Conservation (phyloP, 2,113 vertebrate genomes). For the Nerophis ophidion region DNA sequence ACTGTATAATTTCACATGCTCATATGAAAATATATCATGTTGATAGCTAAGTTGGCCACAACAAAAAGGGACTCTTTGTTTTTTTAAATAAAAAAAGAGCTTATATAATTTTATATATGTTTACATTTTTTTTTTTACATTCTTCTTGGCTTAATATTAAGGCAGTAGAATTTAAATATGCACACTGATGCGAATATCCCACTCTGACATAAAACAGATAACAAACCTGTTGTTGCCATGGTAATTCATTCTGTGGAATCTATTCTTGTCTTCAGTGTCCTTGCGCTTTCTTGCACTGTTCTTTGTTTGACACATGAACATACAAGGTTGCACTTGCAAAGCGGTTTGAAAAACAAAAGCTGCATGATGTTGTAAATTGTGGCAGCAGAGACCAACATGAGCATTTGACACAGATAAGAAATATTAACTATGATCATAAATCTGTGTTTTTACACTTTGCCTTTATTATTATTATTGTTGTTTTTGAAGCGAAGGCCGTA, state of each 20-base stretch:
- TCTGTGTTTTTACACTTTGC: slow-evolving; percentile 21
- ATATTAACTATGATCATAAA: slow-evolving; percentile 3
- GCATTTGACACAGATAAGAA: slow-evolving; percentile 16
- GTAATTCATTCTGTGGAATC: slow-evolving; percentile 23
- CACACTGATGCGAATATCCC: background rate
- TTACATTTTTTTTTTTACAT: slow-evolving; percentile 49
- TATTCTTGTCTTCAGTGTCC: slow-evolving; percentile 22
- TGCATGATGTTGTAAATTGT: slow-evolving; percentile 2
- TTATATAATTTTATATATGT: slow-evolving; percentile 47
- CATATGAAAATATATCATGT: slow-evolving; percentile 2
- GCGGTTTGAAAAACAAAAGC: slow-evolving; percentile 16
- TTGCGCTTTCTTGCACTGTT: slow-evolving; percentile 27
- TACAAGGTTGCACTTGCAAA: slow-evolving; percentile 33
- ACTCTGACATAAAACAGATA: slow-evolving; percentile 6
- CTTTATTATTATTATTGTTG: slow-evolving; percentile 24
- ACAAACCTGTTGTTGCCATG: slow-evolving; percentile 40
- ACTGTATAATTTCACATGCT: slow-evolving; percentile 36
- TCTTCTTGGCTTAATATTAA: slow-evolving; percentile 42
- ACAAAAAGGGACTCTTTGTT: slow-evolving; percentile 37
- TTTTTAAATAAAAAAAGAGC: slow-evolving; percentile 3
- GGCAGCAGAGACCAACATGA: slow-evolving; percentile 17
- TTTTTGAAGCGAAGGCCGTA: slow-evolving; percentile 16
- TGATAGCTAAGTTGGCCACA: slow-evolving; percentile 6
- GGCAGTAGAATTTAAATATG: slow-evolving; percentile 12
- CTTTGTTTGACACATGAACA: background rate